Conservation (phyloP, 1,140 invertebrate species). For the Drosophila cardini region DNA sequence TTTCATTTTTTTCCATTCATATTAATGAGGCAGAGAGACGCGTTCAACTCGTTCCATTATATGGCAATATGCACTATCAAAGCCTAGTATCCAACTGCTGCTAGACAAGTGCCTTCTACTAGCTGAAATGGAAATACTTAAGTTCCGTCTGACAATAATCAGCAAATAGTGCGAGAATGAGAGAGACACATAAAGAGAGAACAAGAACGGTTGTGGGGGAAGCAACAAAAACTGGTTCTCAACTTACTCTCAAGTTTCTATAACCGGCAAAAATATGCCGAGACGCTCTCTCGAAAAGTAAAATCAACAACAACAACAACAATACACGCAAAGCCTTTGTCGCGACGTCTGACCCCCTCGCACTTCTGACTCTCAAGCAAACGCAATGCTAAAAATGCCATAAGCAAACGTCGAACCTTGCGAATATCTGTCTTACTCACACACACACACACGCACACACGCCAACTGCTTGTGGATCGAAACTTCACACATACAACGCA, state of each 20-base stretch:
- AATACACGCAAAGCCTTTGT: constrained; percentile 22
- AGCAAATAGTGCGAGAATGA: neutral
- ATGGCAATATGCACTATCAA: constrained; percentile 6
- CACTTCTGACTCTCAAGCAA: neutral
- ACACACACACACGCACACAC: neutral
- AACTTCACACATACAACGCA: neutral
- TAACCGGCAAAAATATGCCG: constrained; percentile 43
- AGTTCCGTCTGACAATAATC: constrained; percentile 27
- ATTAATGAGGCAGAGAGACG: constrained; percentile 48
- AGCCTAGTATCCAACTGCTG: constrained; percentile 13
- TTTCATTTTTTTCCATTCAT: constrained; percentile 61
- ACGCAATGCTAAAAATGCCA: constrained; percentile 30
- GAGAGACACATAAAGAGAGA: constrained; percentile 11
- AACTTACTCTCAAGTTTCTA: constrained; percentile 38
- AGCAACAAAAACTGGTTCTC: constrained; percentile 41
- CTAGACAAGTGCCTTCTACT: constrained; percentile 15
- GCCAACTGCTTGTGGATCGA: neutral
- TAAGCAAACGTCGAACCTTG: constrained; percentile 41
- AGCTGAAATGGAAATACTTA: constrained; percentile 18
- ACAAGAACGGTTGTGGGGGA: neutral
- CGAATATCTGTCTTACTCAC: constrained; percentile 9
- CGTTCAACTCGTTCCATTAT: neutral
- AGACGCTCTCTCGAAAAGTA: constrained; percentile 11
- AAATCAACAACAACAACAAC: constrained; percentile 2
- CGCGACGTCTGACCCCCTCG: constrained; percentile 7